A percentile compares a stretch with the other conserved stretches of the same genome.
These are phyloP conservation scores for Hippopotamyrus pictus DNA, from an alignment of 2,797 vertebrate species.

Conservation along the genomic window DNA sequence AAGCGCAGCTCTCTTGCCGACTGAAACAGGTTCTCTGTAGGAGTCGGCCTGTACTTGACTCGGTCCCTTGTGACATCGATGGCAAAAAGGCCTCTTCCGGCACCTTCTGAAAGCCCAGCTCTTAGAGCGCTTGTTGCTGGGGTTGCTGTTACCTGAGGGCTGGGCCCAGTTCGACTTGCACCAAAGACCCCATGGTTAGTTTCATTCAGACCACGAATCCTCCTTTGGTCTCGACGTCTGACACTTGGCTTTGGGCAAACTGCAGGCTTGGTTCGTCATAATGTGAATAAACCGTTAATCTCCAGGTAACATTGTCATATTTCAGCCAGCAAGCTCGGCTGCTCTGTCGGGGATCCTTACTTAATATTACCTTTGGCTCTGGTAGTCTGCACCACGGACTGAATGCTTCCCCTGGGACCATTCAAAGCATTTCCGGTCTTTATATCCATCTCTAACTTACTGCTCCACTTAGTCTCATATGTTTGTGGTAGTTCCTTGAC, in stretches of 20 bases:
- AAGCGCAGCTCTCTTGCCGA: not conserved
- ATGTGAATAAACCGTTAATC: not conserved
- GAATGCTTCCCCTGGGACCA: not conserved
- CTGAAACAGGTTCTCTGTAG: not conserved
- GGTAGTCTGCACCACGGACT: not conserved
- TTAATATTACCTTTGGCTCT: not conserved
- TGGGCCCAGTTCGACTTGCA: not conserved
- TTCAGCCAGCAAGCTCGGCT: not conserved
- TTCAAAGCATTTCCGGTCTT: not conserved
- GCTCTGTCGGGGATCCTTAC: not conserved
- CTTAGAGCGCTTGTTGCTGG: not conserved
- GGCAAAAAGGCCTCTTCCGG: not conserved
- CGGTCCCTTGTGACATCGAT: not conserved
- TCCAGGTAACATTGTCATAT: not conserved
- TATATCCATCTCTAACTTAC: not conserved
- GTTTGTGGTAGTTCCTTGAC: not conserved
- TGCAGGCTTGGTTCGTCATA: not conserved
- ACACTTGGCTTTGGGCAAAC: not conserved
- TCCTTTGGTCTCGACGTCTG: not conserved
- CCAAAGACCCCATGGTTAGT: not conserved
- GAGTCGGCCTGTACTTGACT: not conserved
- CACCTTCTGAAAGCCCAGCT: not conserved
- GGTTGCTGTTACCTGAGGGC: not conserved
- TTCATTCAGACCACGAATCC: not conserved
- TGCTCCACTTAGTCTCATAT: not conserved